Conservation (phyloP, 1,140 invertebrate species). For the Anastrepha obliqua region DNA sequence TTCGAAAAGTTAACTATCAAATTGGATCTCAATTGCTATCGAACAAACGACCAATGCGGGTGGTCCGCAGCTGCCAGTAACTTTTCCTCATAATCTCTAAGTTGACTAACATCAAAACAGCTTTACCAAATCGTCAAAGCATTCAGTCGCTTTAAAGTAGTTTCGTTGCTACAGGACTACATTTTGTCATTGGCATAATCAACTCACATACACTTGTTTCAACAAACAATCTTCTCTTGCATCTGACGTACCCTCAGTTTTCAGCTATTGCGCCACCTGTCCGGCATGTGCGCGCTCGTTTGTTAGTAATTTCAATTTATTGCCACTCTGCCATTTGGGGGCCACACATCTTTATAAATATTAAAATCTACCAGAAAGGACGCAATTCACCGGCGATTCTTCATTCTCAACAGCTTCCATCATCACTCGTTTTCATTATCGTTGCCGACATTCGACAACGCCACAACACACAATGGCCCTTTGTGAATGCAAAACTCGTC, state of each 20-base stretch:
- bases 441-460: slow-evolving; percentile 49
- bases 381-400: slow-evolving; percentile 15
- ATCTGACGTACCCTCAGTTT: not conserved
- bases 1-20: not conserved
- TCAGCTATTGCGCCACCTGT: not conserved
- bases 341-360: slow-evolving; percentile 67
- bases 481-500: slow-evolving; percentile 21
- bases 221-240: not conserved
- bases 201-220: no score
- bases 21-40: slow-evolving; percentile 12
- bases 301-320: slow-evolving; percentile 51
- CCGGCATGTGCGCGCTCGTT: not conserved
- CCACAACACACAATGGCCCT: slow-evolving; percentile 24
- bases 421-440: slow-evolving; percentile 53
- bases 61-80: not conserved
- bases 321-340: slow-evolving; percentile 58
- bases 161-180: no score
- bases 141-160: not conserved
- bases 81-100: not conserved
- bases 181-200: no score
- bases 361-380: slow-evolving; percentile 62
- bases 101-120: not conserved
- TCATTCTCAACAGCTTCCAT: not conserved
- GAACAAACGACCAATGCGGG: not conserved
- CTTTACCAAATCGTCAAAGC: not conserved